Evolutionary conservation across 2,113 vertebrate species (phyloP), one percentile per base, ranked within the genome.

Genomic region (Spea multiplicata): DNA sequence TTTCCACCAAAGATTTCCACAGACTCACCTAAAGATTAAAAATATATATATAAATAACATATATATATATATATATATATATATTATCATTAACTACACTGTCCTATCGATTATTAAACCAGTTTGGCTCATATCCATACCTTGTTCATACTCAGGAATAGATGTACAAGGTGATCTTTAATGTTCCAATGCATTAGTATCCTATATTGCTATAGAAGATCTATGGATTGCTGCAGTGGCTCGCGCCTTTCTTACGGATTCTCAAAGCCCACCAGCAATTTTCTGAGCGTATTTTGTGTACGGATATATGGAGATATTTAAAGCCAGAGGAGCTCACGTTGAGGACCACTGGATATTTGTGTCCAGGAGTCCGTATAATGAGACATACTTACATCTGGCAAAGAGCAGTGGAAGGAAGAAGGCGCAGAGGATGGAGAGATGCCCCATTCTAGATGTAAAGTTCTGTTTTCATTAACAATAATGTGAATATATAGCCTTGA

Each of bases 1-100:
- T 12, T 61, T 0, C 84, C 82, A 46, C 82, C 83, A 0, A 85
- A 44, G 12, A 86, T 79, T 4, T 52, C 50, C 50, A 52, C 50
- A 7, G 50, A 52, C 6, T 52, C 50, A 7, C 50, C 50, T 52
- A 10, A 6, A 52, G 50, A 52, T 52, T 52, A 30, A 30, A 30
- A 30, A 30, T 1, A 30, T n/a, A n/a, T n/a, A n/a, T n/a, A n/a
- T n/a, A 30, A 30, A 30, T 30, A 30, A 68, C 13, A 68, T 14
- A 44, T 12, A 4, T 45, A 65, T 14, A 3, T 0, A 65, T 14
- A 3, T 0, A n/a, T n/a, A n/a, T n/a, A n/a, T n/a, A n/a, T n/a
- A n/a, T n/a, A n/a, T 3, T 16, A 0, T 6, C 53, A n/a, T n/a
- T n/a, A 12, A 4, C 7, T 4, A 2, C 5, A 62, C 8, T n/a